Evolutionary conservation across 2,888 invertebrate species (phyloP), one percentile per base, ranked within the genome.

Genomic region (Stratiomys singularior): DNA sequence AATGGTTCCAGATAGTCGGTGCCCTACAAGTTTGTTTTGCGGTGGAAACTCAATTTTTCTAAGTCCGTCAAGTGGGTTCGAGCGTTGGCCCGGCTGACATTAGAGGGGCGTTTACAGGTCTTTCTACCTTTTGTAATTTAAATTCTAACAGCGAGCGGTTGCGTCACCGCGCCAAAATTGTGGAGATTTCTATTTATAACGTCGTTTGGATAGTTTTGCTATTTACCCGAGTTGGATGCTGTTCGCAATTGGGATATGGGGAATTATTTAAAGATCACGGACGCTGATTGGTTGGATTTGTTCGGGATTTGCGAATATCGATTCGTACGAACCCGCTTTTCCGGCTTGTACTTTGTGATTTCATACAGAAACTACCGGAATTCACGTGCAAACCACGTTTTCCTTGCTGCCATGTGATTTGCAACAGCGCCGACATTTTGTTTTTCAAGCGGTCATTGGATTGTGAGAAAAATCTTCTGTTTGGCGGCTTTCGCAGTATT

Each of bases 151-250:
- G n/a, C 18, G 60, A 60, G 23, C 21, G 23, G 60, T 60, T 60
- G 60, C 60, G 60, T 60, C 60, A 60, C 15, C 60, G 23, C 5
- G 23, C 23, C 25, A 0, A 60, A 3, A 23, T 23, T 25, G 60
- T 60, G 21, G 25, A 25, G 23, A 60, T n/a, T 25, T 60, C 60
- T 60, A 60, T 60, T 60, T 1, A 60, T 60, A 60, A 52, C 2
- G 4, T 2, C 15, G 15, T 52, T 18, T 18, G 7, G 15, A 9
- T n/a, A 15, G 52, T 52, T 52, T 52, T 9, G 3, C 37, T n/a
- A n/a, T n/a, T 44, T 13, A 44, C 44, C 9, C 44, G 44, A 13
- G 13, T 13, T 9, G 44, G 13, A 13, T 13, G 44, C 9, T 44
- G 44, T 44, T 13, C 13, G 44, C 9, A 44, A 44, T 13, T 9